Conservation (phyloP, 2,888 invertebrate genomes). For the Folsomia candida region DNA sequence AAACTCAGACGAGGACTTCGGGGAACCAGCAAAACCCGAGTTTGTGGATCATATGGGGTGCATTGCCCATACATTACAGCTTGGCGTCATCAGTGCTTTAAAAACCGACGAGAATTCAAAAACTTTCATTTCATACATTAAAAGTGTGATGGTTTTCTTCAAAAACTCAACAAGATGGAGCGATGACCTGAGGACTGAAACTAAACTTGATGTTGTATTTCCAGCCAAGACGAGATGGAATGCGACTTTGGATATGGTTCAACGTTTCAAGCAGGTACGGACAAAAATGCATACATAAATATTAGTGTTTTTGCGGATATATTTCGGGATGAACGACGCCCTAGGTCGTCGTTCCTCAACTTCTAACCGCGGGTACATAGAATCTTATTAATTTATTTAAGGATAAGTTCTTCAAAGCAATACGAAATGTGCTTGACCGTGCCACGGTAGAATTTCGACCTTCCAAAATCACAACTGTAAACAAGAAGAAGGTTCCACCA, state of each 20-base stretch:
- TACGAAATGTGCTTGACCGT: neutral
- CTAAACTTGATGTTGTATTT: neutral
- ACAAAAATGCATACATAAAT: too few species aligned
- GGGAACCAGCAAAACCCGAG: neutral
- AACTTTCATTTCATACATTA: neutral
- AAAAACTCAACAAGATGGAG: constrained; percentile 10
- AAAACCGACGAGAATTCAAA: neutral
- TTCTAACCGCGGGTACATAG: too few species aligned
- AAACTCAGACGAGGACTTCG: neutral
- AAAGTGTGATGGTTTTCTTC: constrained; percentile 7
- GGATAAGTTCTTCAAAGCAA: neutral
- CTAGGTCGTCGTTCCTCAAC: constrained; percentile 4
- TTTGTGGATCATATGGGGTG: neutral
- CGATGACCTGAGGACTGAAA: neutral
- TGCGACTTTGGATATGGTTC: constrained; percentile 2
- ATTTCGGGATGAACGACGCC: too few species aligned
- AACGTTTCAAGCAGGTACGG: constrained; percentile 1
- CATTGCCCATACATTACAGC: neutral
- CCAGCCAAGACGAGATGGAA: constrained; percentile 2
- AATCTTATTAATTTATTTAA: too few species aligned
- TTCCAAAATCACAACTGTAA: neutral
- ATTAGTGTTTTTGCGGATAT: too few species aligned
- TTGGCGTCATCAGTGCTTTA: neutral
- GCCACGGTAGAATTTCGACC: constrained; percentile 8
- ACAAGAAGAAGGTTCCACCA: constrained; percentile 8